Evolutionary conservation across 2,888 invertebrate genomes (phyloP), one percentile per base, ranked within the genome.

Genomic region (Prionchulus punctatus): DNA sequence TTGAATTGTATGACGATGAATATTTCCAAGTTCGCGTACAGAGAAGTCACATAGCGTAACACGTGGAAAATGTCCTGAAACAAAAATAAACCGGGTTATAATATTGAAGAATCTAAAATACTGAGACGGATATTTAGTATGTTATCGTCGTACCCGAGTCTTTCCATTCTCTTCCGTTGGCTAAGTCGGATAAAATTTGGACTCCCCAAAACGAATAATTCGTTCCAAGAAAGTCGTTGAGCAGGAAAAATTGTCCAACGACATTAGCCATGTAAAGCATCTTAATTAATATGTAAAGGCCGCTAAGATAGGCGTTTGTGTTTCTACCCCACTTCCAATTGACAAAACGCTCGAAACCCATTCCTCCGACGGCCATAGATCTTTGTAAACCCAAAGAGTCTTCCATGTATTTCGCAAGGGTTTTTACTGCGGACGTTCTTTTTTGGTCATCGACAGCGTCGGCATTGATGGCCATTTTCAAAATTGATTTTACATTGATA

Each of bases 11-110:
- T 69, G 67, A 43, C 65, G 60, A 54, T 69, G 66, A 42, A 68
- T 62, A 57, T 70, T 68, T 57, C 66, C 68, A 54, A 76, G 64
- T 58, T 73, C 71, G 21, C 75, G 61, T 25, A 73, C 65, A 27
- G 56, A 57, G 60, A 67, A 47, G 54, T 56, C 51, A 23, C 56
- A 56, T 21, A 53, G 30, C 2, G 56, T 51, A 2, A 56, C 56
- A 2, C 56, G 51, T 27, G 56, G 56, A 42, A 56, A 56, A 36
- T 56, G 45, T 2, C 3, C 26, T 57, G 43, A 43, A 21, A 55
- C 1, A n/a, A 57, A 45, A 18, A 18, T 36, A 7, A n/a, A n/a
- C n/a, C n/a, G n/a, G n/a, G n/a, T n/a, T n/a, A n/a, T n/a, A n/a
- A n/a, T n/a, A n/a, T n/a, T n/a, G n/a, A n/a, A n/a, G n/a, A n/a